phyloP scores from a whole-genome alignment of 2,888 invertebrate species.

The Thysanoteuthis rhombus region DNA sequence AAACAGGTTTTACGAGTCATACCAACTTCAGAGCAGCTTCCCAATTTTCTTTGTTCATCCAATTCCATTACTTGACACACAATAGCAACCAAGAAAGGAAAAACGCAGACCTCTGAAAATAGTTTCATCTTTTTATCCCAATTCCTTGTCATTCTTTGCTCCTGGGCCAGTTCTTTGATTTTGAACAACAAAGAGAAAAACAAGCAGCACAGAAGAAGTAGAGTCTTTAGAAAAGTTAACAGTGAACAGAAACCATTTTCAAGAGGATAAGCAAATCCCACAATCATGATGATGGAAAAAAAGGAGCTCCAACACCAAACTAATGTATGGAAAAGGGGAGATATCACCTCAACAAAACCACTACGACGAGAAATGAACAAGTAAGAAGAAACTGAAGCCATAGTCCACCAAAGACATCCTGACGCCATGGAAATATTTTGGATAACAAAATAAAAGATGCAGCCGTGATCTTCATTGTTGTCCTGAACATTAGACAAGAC shows the following conservation, averaged over 20 bases:
- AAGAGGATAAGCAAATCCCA: neutral
- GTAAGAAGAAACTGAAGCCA: neutral
- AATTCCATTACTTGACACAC: neutral
- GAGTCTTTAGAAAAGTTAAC: neutral
- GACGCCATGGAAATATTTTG: neutral
- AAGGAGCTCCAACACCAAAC: neutral
- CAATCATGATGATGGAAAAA: neutral
- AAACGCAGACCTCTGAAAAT: neutral
- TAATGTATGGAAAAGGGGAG: neutral
- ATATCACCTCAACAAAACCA: neutral
- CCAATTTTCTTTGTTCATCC: too few species aligned
- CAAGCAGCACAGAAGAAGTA: neutral
- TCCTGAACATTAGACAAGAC: neutral
- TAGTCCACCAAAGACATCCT: neutral
- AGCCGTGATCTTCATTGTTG: neutral
- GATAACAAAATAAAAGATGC: neutral
- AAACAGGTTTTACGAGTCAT: neutral
- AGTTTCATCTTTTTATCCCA: neutral
- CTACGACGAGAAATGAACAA: neutral
- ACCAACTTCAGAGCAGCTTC: too few species aligned
- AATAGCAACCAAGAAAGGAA: neutral
- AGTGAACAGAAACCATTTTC: neutral
- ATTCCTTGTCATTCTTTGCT: neutral
- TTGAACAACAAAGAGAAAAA: neutral
- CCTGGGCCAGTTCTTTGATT: neutral